Conservation (phyloP, 2,888 invertebrate species). For the Mechanitis mazaeus region DNA sequence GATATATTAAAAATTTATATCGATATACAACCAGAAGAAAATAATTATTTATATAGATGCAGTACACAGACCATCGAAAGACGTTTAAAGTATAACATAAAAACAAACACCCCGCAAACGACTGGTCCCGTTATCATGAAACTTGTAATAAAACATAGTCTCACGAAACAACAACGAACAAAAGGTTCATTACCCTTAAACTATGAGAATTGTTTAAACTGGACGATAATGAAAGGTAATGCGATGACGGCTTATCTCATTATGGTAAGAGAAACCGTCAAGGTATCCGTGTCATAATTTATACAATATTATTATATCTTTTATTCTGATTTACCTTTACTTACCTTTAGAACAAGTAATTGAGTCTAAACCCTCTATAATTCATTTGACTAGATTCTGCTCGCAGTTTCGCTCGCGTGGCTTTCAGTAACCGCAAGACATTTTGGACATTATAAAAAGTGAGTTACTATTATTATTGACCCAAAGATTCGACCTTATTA, state of each 20-base stretch:
- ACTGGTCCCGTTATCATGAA: slow-evolving; percentile 31
- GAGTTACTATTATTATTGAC: too few relatives aligned
- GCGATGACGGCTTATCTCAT: slow-evolving; percentile 31
- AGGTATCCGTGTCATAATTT: slow-evolving; percentile 7
- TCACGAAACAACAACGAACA: slow-evolving; percentile 36
- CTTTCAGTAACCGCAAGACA: too few relatives aligned
- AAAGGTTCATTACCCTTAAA: slow-evolving; percentile 35
- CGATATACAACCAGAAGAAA: too few relatives aligned
- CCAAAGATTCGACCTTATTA: too few relatives aligned
- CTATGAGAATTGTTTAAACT: slow-evolving; percentile 33
- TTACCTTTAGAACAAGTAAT: too few relatives aligned
- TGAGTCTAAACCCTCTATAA: too few relatives aligned
- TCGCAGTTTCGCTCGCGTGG: too few relatives aligned
- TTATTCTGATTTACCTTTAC: neutral
- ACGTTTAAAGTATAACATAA: neutral
- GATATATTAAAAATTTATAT: neutral
- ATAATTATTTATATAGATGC: too few relatives aligned
- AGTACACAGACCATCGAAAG: neutral
- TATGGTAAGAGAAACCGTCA: slow-evolving; percentile 26
- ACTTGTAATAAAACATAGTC: slow-evolving; percentile 32
- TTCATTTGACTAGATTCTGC: too few relatives aligned
- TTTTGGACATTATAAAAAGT: too few relatives aligned
- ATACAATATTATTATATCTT: slow-evolving; percentile 3
- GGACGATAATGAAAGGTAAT: slow-evolving; percentile 31
- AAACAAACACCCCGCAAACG: slow-evolving; percentile 20